Conservation (phyloP, 35 echinoderm and acorn worm species). For the Anneissia japonica region DNA sequence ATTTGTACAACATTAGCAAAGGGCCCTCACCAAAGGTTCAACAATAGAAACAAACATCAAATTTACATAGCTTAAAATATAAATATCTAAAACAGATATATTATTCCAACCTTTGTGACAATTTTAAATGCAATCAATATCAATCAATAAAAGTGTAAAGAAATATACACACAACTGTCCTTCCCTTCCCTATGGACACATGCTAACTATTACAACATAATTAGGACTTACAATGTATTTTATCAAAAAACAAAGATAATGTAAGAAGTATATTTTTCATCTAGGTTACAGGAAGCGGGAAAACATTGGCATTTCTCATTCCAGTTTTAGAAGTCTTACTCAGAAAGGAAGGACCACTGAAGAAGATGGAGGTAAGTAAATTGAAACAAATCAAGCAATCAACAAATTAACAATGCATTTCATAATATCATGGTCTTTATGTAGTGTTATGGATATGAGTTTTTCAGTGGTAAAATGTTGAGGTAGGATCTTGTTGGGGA, state of each 20-base stretch:
- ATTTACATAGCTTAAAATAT: too few species aligned
- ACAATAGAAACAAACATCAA: too few species aligned
- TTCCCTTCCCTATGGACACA: background rate
- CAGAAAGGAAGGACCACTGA: slow-evolving; percentile 63
- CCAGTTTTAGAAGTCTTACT: slow-evolving; percentile 81
- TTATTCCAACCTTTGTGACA: too few species aligned
- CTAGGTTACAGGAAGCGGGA: slow-evolving; percentile 90
- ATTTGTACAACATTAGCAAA: background rate
- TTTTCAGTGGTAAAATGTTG: too few species aligned
- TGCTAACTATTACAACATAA: background rate
- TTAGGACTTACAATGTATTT: background rate
- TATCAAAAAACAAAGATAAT: background rate
- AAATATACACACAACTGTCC: background rate
- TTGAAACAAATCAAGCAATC: too few species aligned
- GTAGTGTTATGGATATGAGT: too few species aligned
- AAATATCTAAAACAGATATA: too few species aligned
- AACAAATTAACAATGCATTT: too few species aligned
- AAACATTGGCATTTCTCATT: slow-evolving; percentile 94
- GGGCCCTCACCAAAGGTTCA: too few species aligned
- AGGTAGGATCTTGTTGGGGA: too few species aligned
- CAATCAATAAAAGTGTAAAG: background rate
- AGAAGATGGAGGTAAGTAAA: slow-evolving; percentile 89
- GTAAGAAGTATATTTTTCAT: background rate
- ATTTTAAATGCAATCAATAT: background rate
- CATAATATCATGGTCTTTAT: too few species aligned